Conservation (phyloP, 2,113 vertebrate species). For the Odontophorus gujanensis region DNA sequence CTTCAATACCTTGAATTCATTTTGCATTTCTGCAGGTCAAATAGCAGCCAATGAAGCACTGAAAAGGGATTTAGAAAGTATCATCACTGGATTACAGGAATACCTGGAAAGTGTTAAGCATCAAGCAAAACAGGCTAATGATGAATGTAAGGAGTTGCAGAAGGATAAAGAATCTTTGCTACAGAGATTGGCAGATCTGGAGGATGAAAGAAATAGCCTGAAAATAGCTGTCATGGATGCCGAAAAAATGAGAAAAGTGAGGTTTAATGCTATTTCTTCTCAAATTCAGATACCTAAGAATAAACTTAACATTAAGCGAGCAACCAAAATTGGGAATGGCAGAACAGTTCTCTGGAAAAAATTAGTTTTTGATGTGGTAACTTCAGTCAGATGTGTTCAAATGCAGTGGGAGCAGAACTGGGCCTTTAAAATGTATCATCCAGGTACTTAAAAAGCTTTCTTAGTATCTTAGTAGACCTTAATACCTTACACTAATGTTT, state of each 20-base stretch:
- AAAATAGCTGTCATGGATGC: constrained; percentile 79
- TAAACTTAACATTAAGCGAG: background rate
- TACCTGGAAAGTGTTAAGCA: constrained; percentile 85
- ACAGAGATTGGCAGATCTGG: constrained; percentile 78
- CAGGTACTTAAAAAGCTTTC: background rate
- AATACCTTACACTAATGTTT: background rate
- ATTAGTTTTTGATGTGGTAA: background rate
- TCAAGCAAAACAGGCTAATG: constrained; percentile 81
- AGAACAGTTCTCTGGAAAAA: background rate
- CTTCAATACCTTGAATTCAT: background rate
- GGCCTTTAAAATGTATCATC: background rate
- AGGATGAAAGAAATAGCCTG: constrained; percentile 82
- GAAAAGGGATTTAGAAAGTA: constrained; percentile 88
- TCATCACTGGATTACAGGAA: constrained; percentile 89
- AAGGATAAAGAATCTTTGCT: constrained; percentile 83
- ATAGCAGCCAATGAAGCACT: constrained; percentile 91
- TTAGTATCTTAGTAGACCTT: background rate
- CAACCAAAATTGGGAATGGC: background rate
- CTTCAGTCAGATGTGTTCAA: background rate
- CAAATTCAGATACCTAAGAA: background rate
- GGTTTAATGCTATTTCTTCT: background rate
- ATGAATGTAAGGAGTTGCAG: constrained; percentile 80
- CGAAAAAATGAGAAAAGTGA: constrained; percentile 83
- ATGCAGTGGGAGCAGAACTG: background rate
- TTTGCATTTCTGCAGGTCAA: constrained; percentile 82